Base-by-base conservation (phyloP, 2,113 vertebrate species). In the Sciurus niger region DNA sequence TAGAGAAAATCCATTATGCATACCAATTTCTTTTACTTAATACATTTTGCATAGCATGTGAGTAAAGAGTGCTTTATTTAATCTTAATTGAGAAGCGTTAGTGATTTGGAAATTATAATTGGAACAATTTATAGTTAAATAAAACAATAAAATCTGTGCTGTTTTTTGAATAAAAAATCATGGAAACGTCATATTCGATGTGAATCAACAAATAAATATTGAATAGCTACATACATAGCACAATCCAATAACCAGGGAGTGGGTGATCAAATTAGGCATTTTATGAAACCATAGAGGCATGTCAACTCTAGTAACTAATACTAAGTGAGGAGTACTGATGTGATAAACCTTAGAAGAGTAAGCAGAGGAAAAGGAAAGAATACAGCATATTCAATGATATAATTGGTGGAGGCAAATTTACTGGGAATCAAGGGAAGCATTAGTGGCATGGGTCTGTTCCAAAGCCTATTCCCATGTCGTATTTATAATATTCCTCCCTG, bases 61-160 rank as follows among this genome's bases (percentile, higher is more conserved):
- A 93, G 93, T 80, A 94, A 93, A 24, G 89, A 80, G 22, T 80
- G 28, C 14, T 83, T 93, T 90, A 72, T 95, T 92, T 76, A 63
- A 96, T 76, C 95, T 96, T 96, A 83, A 89, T 63, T 92, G 46
- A 24, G 22, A 76, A 17, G 18, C n/a, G 24, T 89, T 83, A 82
- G 17, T 94, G 24, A 8, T 24, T 92, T 93, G 93, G 70, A 67
- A 93, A 77, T 73, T 93, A 70, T 73, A 91, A 76, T 46, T 91
- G 46, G 34, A 68, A 1, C 9, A 92, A 83, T n/a, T 63, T 55
- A 55, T 91, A 86, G 67, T 94, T 96, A 80, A 94, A 84, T 78
- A 79, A 76, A 93, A 65, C 2, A 78, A 72, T 55, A 86, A 93
- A 89, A 65, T 46, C 13, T 80, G 18, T 65, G 6, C 30, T 78